phyloP scores from a whole-genome alignment of 2,113 vertebrate species.

The Morone chrysops region DNA sequence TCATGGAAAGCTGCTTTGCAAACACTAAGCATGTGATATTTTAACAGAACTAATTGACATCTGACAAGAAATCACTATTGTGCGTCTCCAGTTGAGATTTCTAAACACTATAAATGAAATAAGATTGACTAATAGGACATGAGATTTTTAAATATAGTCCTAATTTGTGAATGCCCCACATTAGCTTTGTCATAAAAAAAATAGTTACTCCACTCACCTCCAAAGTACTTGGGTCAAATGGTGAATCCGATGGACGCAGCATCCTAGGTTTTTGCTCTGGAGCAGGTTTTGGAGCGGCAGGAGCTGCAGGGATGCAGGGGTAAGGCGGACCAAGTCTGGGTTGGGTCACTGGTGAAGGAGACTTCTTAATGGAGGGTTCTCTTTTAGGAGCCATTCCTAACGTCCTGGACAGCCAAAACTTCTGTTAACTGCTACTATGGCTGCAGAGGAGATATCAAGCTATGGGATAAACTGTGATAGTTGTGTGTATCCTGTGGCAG shows the following conservation, averaged over 20 bases:
- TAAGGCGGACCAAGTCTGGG: conserved; percentile 83
- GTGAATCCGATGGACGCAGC: conserved; percentile 81
- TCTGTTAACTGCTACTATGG: conserved; percentile 11
- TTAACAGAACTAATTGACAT: background rate
- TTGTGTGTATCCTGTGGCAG: conserved; percentile 35
- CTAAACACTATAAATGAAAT: background rate
- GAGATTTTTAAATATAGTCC: background rate
- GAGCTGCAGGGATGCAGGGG: conserved; percentile 72
- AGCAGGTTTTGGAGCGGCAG: conserved; percentile 66
- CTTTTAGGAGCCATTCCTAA: conserved; percentile 81
- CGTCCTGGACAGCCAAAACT: background rate
- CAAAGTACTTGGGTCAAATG: conserved; percentile 84
- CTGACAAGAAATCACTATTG: background rate
- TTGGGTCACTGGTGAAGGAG: conserved; percentile 74
- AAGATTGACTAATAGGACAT: background rate
- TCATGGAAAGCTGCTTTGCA: conserved; percentile 2
- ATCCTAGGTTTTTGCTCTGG: conserved; percentile 82
- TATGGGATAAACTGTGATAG: conserved; percentile 67
- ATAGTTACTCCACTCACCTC: conserved; percentile 77
- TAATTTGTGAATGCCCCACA: conserved; percentile 47
- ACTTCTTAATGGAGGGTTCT: conserved; percentile 84
- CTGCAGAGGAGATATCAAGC: conserved; percentile 27
- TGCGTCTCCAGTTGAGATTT: background rate
- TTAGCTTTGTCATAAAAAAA: conserved; percentile 37
- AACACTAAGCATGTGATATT: background rate